phyloP scores from a whole-genome alignment of 2,113 vertebrate genomes.

The Oophaga pumilio region DNA sequence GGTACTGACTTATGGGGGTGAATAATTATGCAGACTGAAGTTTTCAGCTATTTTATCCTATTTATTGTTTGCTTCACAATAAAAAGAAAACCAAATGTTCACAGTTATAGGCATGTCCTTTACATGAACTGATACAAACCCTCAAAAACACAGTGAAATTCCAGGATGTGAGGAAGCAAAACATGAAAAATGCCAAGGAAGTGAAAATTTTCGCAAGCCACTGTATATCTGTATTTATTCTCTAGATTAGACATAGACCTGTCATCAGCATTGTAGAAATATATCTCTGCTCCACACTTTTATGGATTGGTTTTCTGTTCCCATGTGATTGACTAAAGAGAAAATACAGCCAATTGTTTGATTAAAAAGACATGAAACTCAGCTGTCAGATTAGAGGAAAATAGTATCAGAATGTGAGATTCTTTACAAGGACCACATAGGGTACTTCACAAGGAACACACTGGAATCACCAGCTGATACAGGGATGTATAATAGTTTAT shows the following conservation, averaged over 20 bases:
- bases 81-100: too few species aligned
- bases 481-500: not conserved
- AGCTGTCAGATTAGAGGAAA: not conserved
- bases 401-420: not conserved
- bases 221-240: not conserved
- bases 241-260: not conserved
- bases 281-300: not conserved
- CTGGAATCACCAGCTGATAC: not conserved
- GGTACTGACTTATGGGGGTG: too few species aligned
- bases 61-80: too few species aligned
- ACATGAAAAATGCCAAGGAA: too few species aligned
- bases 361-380: constrained; percentile 1
- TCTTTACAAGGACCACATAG: not conserved
- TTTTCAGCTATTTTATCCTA: too few species aligned
- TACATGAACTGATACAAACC: too few species aligned
- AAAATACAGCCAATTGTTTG: not conserved
- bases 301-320: not conserved
- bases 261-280: not conserved
- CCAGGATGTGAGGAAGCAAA: too few species aligned
- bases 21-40: too few species aligned
- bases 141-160: too few species aligned
- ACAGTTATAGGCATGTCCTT: too few species aligned
- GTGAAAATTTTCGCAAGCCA: too few species aligned
- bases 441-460: not conserved
- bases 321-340: not conserved